Evolutionary conservation across 2,797 vertebrate species (phyloP).

Genomic region (Enteromius thamalakanensis): DNA sequence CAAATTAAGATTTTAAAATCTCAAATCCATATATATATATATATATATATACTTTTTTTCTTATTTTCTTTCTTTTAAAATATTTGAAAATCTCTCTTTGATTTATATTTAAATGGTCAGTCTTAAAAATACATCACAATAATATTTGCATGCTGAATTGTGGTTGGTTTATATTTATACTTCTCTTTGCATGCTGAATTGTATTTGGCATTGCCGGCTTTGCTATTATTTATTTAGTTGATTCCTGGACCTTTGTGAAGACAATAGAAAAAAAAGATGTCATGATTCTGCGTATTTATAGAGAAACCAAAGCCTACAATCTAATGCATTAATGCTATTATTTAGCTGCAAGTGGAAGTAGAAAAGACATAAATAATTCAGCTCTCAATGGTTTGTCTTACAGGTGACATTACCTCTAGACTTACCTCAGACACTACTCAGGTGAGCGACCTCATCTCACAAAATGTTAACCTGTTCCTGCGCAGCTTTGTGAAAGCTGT

Average conservation of each 20-base stretch:
- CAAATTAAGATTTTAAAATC: too few relatives aligned
- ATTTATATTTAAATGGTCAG: neutral
- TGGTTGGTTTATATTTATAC: neutral
- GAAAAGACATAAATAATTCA: conserved; percentile 38
- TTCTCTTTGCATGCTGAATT: neutral
- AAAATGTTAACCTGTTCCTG: conserved; percentile 92
- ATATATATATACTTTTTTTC: too few relatives aligned
- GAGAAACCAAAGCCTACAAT: neutral
- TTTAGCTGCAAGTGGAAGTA: neutral
- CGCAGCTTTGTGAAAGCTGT: conserved; percentile 84
- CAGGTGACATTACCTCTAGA: conserved; percentile 94
- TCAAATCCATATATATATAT: too few relatives aligned
- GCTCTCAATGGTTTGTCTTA: conserved; percentile 42
- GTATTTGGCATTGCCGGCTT: neutral
- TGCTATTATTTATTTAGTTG: neutral
- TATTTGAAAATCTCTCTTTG: neutral
- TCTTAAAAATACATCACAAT: neutral
- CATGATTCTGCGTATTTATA: neutral
- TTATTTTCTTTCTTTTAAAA: too few relatives aligned
- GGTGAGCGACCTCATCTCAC: conserved; percentile 92
- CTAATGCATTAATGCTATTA: neutral
- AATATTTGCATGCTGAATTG: neutral
- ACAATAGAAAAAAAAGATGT: neutral
- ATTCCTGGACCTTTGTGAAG: neutral
- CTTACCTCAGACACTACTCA: conserved; percentile 95